Percentiles rank a stretch among this genome's conserved stretches.
These are phyloP conservation scores for Helostoma temminkii DNA, from an alignment of 2,797 vertebrate genomes.

Conservation along the genomic window DNA sequence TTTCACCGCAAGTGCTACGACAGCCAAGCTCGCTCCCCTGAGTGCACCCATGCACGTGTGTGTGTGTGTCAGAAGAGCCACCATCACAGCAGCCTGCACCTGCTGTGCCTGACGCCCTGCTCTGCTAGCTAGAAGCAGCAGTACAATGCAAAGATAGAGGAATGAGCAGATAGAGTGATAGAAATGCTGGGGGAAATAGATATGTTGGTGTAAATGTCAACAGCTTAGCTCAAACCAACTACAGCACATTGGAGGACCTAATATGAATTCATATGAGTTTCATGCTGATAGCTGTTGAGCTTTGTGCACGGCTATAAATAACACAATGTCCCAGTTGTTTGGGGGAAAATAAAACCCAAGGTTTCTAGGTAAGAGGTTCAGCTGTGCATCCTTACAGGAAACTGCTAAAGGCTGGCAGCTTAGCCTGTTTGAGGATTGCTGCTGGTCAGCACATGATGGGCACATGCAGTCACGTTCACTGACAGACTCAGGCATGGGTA, in stretches of 20 bases:
- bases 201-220: slow-evolving; percentile 64
- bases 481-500: slow-evolving; percentile 63
- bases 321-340: slow-evolving; percentile 53
- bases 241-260: slow-evolving; percentile 38
- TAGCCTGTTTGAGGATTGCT: slow-evolving; percentile 29
- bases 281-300: slow-evolving; percentile 40
- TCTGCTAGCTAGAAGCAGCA: slow-evolving; percentile 54
- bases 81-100: slow-evolving; percentile 72
- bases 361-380: slow-evolving; percentile 39
- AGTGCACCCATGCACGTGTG: slow-evolving; percentile 41
- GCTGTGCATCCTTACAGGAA: slow-evolving; percentile 22
- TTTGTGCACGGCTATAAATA: slow-evolving; percentile 61
- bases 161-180: slow-evolving; percentile 33
- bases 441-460: slow-evolving; percentile 59
- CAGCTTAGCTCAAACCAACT: slow-evolving; percentile 57
- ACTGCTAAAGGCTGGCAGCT: slow-evolving; percentile 20
- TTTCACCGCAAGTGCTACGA: slow-evolving; percentile 49
- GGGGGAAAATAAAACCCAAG: slow-evolving; percentile 42
- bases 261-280: slow-evolving; percentile 59
- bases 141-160: slow-evolving; percentile 45
- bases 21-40: slow-evolving; percentile 61
- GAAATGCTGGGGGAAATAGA: slow-evolving; percentile 45
- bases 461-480: slow-evolving; percentile 58
- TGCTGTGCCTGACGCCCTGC: slow-evolving; percentile 69
- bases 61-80: slow-evolving; percentile 53